A percentile compares a stretch with the other conserved stretches of the same genome.
Conservation (phyloP, 2,113 vertebrate genomes). For the Platysternon megacephalum region DNA sequence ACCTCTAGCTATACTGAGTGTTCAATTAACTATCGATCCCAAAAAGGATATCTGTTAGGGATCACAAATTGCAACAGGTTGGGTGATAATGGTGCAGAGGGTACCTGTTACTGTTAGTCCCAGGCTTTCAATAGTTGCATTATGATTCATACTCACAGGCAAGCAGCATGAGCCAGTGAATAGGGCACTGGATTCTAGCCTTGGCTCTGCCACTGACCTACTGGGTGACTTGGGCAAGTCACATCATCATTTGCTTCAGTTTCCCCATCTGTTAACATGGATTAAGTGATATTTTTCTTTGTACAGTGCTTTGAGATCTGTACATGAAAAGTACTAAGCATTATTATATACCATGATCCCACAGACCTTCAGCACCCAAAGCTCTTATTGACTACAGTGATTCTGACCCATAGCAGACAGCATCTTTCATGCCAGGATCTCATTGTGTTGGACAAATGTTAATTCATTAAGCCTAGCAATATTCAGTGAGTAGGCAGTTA, state of each 20-base stretch:
- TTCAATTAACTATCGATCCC: neutral
- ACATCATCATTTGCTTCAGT: accelerated
- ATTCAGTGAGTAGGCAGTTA: neutral
- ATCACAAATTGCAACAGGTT: neutral
- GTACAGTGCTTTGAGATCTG: neutral
- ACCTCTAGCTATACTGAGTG: neutral
- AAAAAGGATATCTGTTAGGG: neutral
- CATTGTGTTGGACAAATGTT: neutral
- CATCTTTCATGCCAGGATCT: neutral
- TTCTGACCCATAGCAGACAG: neutral
- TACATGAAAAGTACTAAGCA: neutral
- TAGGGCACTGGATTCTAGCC: neutral
- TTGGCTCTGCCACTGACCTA: neutral
- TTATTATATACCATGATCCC: neutral
- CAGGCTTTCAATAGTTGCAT: accelerated
- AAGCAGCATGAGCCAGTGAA: accelerated
- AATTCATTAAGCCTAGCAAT: accelerated
- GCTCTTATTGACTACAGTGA: neutral
- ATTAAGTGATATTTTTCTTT: neutral
- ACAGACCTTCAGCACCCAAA: neutral
- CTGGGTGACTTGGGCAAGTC: neutral
- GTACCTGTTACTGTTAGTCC: neutral
- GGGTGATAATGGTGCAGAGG: neutral
- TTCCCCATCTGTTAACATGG: neutral
- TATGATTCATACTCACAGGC: accelerated